Evolutionary conservation across 2,113 vertebrate species (phyloP).

Genomic region (Chaetodon auriga): DNA sequence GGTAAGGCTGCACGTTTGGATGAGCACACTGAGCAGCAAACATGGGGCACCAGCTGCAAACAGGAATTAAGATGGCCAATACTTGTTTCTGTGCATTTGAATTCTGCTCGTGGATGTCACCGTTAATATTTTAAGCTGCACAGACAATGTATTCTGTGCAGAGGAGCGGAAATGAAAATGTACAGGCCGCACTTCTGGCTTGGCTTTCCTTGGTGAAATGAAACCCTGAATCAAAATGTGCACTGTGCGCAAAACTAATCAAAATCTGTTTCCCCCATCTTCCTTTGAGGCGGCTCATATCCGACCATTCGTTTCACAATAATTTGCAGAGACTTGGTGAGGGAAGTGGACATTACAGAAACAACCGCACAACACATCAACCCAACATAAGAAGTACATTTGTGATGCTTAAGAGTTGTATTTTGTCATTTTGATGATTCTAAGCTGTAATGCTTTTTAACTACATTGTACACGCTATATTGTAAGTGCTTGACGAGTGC

Average conservation of each 20-base stretch:
- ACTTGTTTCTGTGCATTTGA: background rate
- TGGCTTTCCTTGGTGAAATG: slow-evolving; percentile 15
- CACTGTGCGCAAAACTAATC: slow-evolving; percentile 7
- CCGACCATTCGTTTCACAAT: background rate
- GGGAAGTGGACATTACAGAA: background rate
- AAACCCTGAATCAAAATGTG: slow-evolving; percentile 44
- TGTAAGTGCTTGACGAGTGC: background rate
- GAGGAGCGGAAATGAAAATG: slow-evolving; percentile 37
- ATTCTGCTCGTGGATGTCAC: background rate
- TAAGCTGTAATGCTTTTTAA: too few relatives aligned
- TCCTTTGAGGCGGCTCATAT: background rate
- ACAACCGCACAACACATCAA: background rate
- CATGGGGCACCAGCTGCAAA: background rate
- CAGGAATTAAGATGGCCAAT: background rate
- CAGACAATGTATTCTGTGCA: background rate
- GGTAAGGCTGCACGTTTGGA: background rate
- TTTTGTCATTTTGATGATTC: background rate
- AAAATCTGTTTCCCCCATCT: background rate
- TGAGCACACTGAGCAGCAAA: background rate
- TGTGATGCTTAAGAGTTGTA: background rate
- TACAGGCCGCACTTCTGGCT: background rate
- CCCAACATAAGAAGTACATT: too few relatives aligned
- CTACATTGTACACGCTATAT: background rate
- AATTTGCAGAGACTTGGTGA: background rate
- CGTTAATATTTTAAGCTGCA: background rate